Evolutionary conservation across 2,888 invertebrate genomes (phyloP).

Genomic region (Leptopilina syphax): DNA sequence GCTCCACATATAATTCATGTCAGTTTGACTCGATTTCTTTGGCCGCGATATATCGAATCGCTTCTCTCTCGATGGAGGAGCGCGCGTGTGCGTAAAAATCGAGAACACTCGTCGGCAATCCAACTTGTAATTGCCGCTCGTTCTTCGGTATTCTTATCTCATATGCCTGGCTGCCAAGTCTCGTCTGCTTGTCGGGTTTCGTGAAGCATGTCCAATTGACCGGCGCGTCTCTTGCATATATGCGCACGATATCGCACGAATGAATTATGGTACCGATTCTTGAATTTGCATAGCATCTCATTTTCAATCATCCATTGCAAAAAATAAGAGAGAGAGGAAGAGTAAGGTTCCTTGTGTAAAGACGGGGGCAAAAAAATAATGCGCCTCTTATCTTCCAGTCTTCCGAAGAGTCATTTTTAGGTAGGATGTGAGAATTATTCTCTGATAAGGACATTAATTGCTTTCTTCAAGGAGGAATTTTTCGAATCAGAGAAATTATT

Average conservation of each 20-base stretch:
- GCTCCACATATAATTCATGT: slow-evolving; percentile 68
- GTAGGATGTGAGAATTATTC: no score
- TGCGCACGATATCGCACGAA: slow-evolving; percentile 67
- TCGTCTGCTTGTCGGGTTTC: slow-evolving; percentile 54
- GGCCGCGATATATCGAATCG: slow-evolving; percentile 32
- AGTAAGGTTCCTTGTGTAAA: no score
- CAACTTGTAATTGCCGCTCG: slow-evolving; percentile 61
- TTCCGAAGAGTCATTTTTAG: no score
- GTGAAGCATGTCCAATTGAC: slow-evolving; percentile 61
- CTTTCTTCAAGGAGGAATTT: no score
- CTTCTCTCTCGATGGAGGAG: slow-evolving; percentile 32
- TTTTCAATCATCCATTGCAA: slow-evolving; percentile 53
- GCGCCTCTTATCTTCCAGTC: no score
- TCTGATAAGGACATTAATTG: no score
- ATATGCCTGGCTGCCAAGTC: slow-evolving; percentile 46
- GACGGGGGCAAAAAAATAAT: no score
- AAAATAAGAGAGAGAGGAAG: not conserved
- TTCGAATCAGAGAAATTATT: no score
- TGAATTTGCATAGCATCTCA: slow-evolving; percentile 68
- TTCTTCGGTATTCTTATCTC: slow-evolving; percentile 61
- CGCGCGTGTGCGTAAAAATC: slow-evolving; percentile 44
- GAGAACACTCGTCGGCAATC: slow-evolving; percentile 11
- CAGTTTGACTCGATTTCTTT: slow-evolving; percentile 59
- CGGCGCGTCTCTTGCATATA: slow-evolving; percentile 58
- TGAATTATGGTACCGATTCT: slow-evolving; percentile 66